These are phyloP conservation scores for Beris chalybata DNA, from an alignment of 2,888 invertebrate genomes.

Conservation along the genomic window DNA sequence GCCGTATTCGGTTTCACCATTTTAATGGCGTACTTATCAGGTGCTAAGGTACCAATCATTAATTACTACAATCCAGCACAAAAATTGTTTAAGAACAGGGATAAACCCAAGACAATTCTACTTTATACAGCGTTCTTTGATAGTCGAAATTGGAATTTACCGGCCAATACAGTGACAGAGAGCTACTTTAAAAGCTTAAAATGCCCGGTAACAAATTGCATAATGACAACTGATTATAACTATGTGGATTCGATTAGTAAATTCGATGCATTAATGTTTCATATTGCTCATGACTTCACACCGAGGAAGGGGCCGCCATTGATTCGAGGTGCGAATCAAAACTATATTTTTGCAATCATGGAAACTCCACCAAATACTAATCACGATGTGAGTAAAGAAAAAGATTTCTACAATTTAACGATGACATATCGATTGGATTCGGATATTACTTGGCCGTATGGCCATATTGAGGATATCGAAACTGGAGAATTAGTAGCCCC, in stretches of 20 bases:
- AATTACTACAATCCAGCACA: too few relatives aligned
- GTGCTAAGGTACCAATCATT: too few relatives aligned
- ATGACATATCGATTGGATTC: conserved; percentile 62
- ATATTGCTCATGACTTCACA: conserved; percentile 54
- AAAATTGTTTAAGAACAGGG: too few relatives aligned
- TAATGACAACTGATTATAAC: conserved; percentile 53
- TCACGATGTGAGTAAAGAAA: conserved; percentile 48
- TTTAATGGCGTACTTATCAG: too few relatives aligned
- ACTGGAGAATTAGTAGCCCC: conserved; percentile 48
- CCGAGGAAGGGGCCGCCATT: conserved; percentile 52
- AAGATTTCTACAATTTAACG: conserved; percentile 61
- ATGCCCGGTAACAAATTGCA: conserved; percentile 57
- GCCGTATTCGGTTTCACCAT: too few relatives aligned
- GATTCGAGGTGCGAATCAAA: conserved; percentile 52
- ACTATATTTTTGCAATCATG: conserved; percentile 59
- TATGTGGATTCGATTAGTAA: conserved; percentile 49
- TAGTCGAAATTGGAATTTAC: conserved; percentile 47
- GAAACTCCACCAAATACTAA: conserved; percentile 57
- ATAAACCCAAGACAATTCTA: conserved; percentile 44
- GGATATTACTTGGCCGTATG: conserved; percentile 58
- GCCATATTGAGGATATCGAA: conserved; percentile 46
- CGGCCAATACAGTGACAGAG: neutral
- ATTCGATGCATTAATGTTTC: conserved; percentile 61
- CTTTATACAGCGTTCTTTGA: conserved; percentile 52
- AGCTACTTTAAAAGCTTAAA: conserved; percentile 39